Percentiles rank a stretch among this genome's conserved stretches.
Evolutionary conservation across 2,888 invertebrate species (phyloP).

Genomic region (Biston stratarius): DNA sequence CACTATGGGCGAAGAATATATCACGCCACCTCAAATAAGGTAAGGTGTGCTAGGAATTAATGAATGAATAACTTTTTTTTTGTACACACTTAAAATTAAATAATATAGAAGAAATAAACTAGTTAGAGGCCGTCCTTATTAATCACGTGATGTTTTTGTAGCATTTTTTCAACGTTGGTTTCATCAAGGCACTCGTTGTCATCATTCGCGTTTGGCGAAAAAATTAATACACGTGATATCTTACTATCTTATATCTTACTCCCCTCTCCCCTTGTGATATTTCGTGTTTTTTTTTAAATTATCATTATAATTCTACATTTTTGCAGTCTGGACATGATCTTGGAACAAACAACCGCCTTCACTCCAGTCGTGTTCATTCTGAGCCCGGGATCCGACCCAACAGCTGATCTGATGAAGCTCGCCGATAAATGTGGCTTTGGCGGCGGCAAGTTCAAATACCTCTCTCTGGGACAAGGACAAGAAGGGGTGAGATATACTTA

Average conservation of each 20-base stretch:
- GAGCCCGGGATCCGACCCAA: slow-evolving; percentile 97
- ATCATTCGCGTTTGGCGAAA: too few species aligned
- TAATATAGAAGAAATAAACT: too few species aligned
- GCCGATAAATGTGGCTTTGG: slow-evolving; percentile 90
- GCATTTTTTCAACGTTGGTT: too few species aligned
- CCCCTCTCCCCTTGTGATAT: too few species aligned
- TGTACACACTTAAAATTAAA: too few species aligned
- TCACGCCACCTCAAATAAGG: slow-evolving; percentile 94
- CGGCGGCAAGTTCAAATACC: slow-evolving; percentile 92
- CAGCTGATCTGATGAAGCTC: slow-evolving; percentile 93
- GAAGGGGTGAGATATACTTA: slow-evolving; percentile 88
- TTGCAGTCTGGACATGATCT: slow-evolving; percentile 92
- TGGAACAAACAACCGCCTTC: slow-evolving; percentile 92
- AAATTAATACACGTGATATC: too few species aligned
- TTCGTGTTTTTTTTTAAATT: too few species aligned
- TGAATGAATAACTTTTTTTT: too few species aligned
- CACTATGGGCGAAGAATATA: slow-evolving; percentile 95
- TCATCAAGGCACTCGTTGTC: too few species aligned
- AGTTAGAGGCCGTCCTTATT: too few species aligned
- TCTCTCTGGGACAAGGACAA: slow-evolving; percentile 97
- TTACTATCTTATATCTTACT: too few species aligned
- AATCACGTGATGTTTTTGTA: too few species aligned
- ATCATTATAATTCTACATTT: neutral
- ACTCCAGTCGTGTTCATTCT: slow-evolving; percentile 97
- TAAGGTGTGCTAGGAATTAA: slow-evolving; percentile 46